Percentiles rank a stretch among this genome's conserved stretches.
phyloP scores from a whole-genome alignment of 2,888 invertebrate species.

The Machimus rusticus region DNA sequence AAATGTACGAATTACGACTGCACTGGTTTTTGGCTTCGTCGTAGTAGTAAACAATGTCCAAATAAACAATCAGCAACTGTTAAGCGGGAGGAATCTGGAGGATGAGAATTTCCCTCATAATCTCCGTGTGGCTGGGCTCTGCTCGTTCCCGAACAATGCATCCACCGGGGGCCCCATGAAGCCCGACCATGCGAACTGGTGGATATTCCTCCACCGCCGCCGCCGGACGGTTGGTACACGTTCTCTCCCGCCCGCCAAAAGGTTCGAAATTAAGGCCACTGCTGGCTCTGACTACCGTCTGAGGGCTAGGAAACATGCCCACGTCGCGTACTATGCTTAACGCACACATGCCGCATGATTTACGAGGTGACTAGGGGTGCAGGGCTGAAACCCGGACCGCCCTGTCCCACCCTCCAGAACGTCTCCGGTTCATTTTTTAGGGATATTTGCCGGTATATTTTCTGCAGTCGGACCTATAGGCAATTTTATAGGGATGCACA shows the following conservation, averaged over 20 bases:
- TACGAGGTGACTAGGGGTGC: constrained; percentile 41
- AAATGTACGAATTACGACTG: constrained; percentile 16
- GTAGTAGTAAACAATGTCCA: constrained; percentile 12
- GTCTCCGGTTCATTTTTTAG: background rate
- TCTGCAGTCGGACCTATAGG: background rate
- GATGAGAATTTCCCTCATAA: background rate
- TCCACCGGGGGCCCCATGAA: background rate
- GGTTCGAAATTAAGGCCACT: constrained; percentile 6
- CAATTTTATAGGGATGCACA: background rate
- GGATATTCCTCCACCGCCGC: background rate
- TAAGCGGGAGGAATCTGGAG: background rate
- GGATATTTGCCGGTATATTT: background rate
- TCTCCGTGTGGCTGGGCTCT: background rate
- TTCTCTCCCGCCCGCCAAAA: background rate
- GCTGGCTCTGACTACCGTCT: background rate
- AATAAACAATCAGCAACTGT: background rate
- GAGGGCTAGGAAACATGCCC: background rate
- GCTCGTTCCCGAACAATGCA: constrained; percentile 12
- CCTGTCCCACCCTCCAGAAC: background rate
- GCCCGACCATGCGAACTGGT: background rate
- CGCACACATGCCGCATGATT: constrained; percentile 49
- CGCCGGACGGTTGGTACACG: background rate
- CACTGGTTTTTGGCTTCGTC: background rate
- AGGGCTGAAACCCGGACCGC: background rate
- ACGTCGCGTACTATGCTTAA: constrained; percentile 39